Evolutionary conservation across 2,797 vertebrate genomes (phyloP), one percentile per base, ranked within the genome.

Genomic region (Chelidonichthys spinosus): DNA sequence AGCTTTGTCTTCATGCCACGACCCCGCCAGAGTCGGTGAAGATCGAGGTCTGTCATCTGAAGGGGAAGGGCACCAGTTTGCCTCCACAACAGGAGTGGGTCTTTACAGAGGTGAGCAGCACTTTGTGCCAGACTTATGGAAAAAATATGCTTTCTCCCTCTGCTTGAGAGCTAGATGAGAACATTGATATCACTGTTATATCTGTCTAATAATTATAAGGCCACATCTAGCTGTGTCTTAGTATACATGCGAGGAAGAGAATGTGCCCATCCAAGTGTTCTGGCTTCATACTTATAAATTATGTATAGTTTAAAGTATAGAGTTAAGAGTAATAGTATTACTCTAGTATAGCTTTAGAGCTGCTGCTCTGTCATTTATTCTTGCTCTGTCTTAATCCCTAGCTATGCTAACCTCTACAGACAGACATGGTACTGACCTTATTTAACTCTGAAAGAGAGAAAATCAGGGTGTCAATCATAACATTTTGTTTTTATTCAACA

Each of bases 71-170:
- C 0, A 95, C 95, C 15, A 82, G 62, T 13, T 72, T 97, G 52
- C 81, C 93, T 0, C 92, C 93, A 62, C 87, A 94, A 0, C 96
- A 99, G 85, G 93, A 96, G 79, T 99, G 98, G 98, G 82, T 96
- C 69, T 72, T 98, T 72, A 93, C 93, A 0, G 91, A 95, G 94
- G 98, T 99, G 89, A 94, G 94, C 50, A 65, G 11, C 10, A 15
- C 13, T 13, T 55, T 14, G 11, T 13, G 13, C 2, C 2, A 1
- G 10, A 49, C 7, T 37, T 18, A 14, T n/a, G n/a, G 18, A 18
- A 10, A 25, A 10, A 53, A 7, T n/a, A 8, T 17, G 4, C 11
- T 18, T 50, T 18, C 4, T 18, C 11, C 0, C 0, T n/a, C n/a
- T n/a, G n/a, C n/a, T n/a, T n/a, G 2, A 54, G 10, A 13, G 13